Percentiles rank a stretch among this genome's conserved stretches.
Evolutionary conservation across 2,797 vertebrate species (phyloP).

Genomic region (Pseudomugil gertrudae): DNA sequence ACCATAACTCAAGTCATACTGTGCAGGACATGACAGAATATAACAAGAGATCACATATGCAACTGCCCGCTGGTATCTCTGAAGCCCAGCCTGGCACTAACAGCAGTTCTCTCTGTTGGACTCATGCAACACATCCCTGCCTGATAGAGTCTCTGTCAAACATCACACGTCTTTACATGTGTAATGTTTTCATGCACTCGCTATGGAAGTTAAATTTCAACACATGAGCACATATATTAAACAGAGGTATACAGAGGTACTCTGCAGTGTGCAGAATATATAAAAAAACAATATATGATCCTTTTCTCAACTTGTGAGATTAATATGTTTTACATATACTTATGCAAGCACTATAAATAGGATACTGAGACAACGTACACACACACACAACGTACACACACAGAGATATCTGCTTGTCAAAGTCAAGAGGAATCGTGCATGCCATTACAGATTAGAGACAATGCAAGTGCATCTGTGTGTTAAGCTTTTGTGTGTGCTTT

Average conservation of each 20-base stretch:
- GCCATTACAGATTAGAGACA: conserved; percentile 64
- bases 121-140: conserved; percentile 48
- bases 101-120: conserved; percentile 48
- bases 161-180: conserved; percentile 8
- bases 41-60: conserved; percentile 55
- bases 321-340: conserved; percentile 27
- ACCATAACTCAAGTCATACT: conserved; percentile 50
- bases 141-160: conserved; percentile 21
- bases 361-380: conserved; percentile 12
- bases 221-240: conserved; percentile 20
- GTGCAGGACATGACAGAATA: conserved; percentile 55
- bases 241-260: conserved; percentile 9
- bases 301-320: conserved; percentile 18
- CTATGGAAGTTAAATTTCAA: conserved; percentile 35
- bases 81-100: conserved; percentile 51
- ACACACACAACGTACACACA: conserved; percentile 35
- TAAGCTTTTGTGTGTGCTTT: conserved; percentile 16
- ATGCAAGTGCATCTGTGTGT: conserved; percentile 39
- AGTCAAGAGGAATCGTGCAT: conserved; percentile 63
- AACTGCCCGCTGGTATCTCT: conserved; percentile 40
- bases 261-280: conserved; percentile 18
- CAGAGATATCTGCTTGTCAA: conserved; percentile 63
- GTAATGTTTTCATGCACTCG: conserved; percentile 17
- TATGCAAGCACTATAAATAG: conserved; percentile 55
- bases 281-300: conserved; percentile 25